A percentile compares a stretch with the other conserved stretches of the same genome.
phyloP scores from a whole-genome alignment of 2,888 invertebrate species.

The Suillia variegata region DNA sequence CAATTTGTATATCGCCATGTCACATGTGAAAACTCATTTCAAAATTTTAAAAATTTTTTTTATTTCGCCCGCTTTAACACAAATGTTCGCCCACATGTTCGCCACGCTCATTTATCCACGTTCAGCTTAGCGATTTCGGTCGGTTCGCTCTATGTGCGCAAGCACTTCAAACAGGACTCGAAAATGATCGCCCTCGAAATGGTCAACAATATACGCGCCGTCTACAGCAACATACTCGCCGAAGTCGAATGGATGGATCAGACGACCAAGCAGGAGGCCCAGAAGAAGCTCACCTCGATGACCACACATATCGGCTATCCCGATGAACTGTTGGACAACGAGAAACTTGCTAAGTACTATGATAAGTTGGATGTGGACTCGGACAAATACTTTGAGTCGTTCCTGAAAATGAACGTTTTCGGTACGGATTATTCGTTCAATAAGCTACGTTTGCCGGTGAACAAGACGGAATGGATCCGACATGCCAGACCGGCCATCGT shows the following conservation, averaged over 20 bases:
- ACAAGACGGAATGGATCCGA: conserved; percentile 84
- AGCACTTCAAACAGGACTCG: conserved; percentile 85
- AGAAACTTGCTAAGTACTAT: conserved; percentile 81
- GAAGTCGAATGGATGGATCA: conserved; percentile 94
- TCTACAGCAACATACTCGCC: conserved; percentile 80
- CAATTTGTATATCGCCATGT: no score
- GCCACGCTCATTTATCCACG: not conserved
- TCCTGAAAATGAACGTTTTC: conserved; percentile 78
- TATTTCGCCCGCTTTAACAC: not conserved
- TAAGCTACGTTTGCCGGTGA: conserved; percentile 77
- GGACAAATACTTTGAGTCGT: conserved; percentile 75
- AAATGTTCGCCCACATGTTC: not conserved
- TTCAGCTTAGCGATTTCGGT: conserved; percentile 73
- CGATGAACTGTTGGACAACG: conserved; percentile 81
- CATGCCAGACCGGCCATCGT: conserved; percentile 85
- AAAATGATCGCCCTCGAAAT: conserved; percentile 84
- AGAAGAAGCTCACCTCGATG: conserved; percentile 83
- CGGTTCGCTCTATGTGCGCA: conserved; percentile 85
- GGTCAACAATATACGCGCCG: conserved; percentile 81
- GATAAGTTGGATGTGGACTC: conserved; percentile 74
- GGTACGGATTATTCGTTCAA: conserved; percentile 80
- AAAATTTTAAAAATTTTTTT: not conserved
- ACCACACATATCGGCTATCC: conserved; percentile 91
- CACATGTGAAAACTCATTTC: not conserved
- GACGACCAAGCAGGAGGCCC: conserved; percentile 74